phyloP scores from a whole-genome alignment of 2,113 vertebrate species.

The Neodontobutis hainanensis region DNA sequence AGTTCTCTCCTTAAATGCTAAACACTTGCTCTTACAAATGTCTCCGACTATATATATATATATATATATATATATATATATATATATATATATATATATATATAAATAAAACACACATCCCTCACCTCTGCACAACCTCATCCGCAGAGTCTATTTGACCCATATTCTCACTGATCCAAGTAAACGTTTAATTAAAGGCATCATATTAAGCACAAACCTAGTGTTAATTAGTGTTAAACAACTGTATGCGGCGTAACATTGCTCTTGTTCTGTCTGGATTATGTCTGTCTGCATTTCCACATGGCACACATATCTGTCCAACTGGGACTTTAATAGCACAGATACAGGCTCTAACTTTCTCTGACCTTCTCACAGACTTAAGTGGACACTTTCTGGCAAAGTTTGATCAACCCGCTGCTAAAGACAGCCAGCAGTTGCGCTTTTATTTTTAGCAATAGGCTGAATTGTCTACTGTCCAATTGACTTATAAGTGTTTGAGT shows the following conservation, averaged over 20 bases:
- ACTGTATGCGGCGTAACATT: background rate
- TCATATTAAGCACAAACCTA: background rate
- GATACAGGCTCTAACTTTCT: constrained; percentile 7
- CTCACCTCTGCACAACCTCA: constrained; percentile 21
- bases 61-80: too few relatives aligned
- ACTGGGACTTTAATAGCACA: constrained; percentile 29
- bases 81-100: too few relatives aligned
- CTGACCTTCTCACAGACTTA: constrained; percentile 8
- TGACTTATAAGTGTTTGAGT: background rate
- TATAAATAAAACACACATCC: too few relatives aligned
- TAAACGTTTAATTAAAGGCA: background rate
- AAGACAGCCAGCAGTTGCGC: background rate
- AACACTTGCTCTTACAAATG: constrained; percentile 43
- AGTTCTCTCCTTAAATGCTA: background rate
- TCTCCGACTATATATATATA: too few relatives aligned
- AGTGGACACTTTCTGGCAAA: background rate
- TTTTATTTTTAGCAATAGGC: constrained; percentile 14
- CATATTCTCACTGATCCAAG: constrained; percentile 5
- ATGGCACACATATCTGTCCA: constrained; percentile 33
- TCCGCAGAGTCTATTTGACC: background rate
- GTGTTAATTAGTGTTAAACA: too few relatives aligned
- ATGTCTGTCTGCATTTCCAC: constrained; percentile 38
- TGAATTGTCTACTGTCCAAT: background rate
- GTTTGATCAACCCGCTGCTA: constrained; percentile 3
- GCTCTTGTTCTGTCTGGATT: constrained; percentile 41